Base-by-base conservation (phyloP, 2,888 invertebrate genomes). In the Noctua fimbriata region DNA sequence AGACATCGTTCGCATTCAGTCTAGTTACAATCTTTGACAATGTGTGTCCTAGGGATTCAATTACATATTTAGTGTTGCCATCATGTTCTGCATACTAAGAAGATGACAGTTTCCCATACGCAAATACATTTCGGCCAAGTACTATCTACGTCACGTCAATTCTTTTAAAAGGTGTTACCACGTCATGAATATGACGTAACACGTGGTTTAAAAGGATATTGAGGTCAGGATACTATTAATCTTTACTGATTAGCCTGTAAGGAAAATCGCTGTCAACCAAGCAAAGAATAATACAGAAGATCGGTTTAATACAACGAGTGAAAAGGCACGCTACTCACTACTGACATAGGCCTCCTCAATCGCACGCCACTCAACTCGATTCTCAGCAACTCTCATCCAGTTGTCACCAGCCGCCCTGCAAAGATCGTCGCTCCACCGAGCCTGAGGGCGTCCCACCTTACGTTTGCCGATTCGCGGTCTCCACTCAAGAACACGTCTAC, bases 11-110 rank as follows among this genome's bases (percentile, higher is more conserved):
- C 72, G 81, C 74, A 81, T 79, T 63, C 80, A 78, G 69, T 79
- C 82, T 81, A 81, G 71, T 83, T 76, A 75, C 80, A 78, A 82
- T 82, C 49, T 81, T 75, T 86, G 88, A 89, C 92, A 91, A 90
- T 90, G 88, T 87, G 78, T 71, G 87, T 67, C 85, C 85, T 88
- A 87, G 78, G 63, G 55, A 14, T 77, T 71, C 66, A 76, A 82
- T 79, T 71, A 82, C 78, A 83, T 89, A 87, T 58, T 78, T 75
- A 83, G 79, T 55, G 14, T 66, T 28, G 44, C 32, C 52, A 44
- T 49, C 82, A 79, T 80, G 88, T 49, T 78, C 73, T 73, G 88
- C 76, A 88, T 88, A 89, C 63, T 78, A 86, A 89, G 80, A 47
- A 28, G 18, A 65, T 47, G 18, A 21, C 10, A 58, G 44, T 72